Evolutionary conservation across 2,113 vertebrate genomes (phyloP).

Genomic region (Arvicanthis niloticus): DNA sequence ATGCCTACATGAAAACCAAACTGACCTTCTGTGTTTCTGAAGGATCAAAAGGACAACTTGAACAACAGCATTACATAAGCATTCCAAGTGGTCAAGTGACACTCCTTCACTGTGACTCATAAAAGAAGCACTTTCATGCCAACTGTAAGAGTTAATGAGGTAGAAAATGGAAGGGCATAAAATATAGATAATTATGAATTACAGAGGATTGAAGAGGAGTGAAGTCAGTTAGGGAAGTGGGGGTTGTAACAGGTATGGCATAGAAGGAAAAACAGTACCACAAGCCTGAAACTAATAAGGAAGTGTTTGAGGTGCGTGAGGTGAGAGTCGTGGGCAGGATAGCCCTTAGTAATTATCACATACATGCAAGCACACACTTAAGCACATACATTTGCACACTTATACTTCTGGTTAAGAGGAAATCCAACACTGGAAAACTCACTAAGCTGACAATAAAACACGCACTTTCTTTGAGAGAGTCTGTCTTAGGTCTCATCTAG

Average conservation of each 20-base stretch:
- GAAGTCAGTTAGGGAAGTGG: not conserved
- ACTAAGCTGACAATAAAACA: constrained; percentile 27
- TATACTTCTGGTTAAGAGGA: constrained; percentile 17
- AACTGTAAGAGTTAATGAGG: constrained; percentile 68
- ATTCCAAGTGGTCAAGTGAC: not conserved
- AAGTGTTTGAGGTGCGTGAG: not conserved
- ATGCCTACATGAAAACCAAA: not conserved
- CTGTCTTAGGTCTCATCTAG: not conserved
- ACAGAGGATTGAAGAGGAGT: constrained; percentile 30
- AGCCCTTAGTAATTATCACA: not conserved
- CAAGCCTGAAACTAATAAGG: not conserved
- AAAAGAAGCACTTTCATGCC: constrained; percentile 57
- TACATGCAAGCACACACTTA: not conserved
- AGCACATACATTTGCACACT: not conserved
- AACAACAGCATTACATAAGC: not conserved
- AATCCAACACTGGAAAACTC: not conserved
- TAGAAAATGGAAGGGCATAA: constrained; percentile 71
- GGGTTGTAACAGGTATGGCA: not conserved
- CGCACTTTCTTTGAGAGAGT: not conserved
- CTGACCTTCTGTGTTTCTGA: not conserved
- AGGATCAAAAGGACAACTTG: not conserved
- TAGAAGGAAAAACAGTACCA: not conserved
- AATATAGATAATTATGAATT: constrained; percentile 67
- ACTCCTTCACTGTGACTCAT: not conserved
- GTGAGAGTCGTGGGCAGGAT: not conserved